Evolutionary conservation across 2,888 invertebrate species (phyloP).

Genomic region (Caenorhabditis plicata): DNA sequence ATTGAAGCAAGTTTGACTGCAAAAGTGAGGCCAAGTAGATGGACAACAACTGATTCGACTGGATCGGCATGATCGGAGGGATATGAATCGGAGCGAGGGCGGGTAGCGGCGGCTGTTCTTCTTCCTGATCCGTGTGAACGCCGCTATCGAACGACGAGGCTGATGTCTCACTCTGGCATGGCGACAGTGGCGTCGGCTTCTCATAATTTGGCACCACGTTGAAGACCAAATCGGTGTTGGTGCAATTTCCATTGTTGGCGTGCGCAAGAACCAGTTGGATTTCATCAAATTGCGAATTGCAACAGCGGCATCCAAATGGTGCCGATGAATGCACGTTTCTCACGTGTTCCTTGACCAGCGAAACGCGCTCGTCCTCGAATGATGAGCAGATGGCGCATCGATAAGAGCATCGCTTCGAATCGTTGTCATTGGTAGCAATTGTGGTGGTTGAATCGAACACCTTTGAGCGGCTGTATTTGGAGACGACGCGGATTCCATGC

Average conservation of each 20-base stretch:
- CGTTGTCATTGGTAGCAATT: not conserved
- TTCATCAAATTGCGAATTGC: slow-evolving; percentile 46
- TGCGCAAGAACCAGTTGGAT: slow-evolving; percentile 47
- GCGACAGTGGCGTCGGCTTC: slow-evolving; percentile 27
- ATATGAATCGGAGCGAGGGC: slow-evolving; percentile 6
- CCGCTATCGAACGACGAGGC: slow-evolving; percentile 30
- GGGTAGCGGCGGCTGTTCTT: slow-evolving; percentile 13
- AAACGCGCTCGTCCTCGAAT: slow-evolving; percentile 50
- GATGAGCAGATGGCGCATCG: slow-evolving; percentile 35
- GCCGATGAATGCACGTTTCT: slow-evolving; percentile 42
- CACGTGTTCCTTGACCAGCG: slow-evolving; percentile 46
- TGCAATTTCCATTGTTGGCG: slow-evolving; percentile 17
- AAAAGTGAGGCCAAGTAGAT: slow-evolving; percentile 22
- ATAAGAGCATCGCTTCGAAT: slow-evolving; percentile 15
- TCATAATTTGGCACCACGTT: slow-evolving; percentile 43
- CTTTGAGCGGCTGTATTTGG: slow-evolving; percentile 65
- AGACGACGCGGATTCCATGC: slow-evolving; percentile 67
- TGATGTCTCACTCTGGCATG: slow-evolving; percentile 19
- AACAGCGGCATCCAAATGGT: slow-evolving; percentile 57
- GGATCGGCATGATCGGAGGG: slow-evolving; percentile 14
- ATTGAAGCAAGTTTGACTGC: not conserved
- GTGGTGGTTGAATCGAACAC: slow-evolving; percentile 47
- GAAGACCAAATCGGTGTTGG: slow-evolving; percentile 31
- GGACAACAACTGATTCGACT: slow-evolving; percentile 15
- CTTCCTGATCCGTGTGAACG: slow-evolving; percentile 25